Evolutionary conservation across 2,888 invertebrate genomes (phyloP).

Genomic region (Lithophane semibrunnea): DNA sequence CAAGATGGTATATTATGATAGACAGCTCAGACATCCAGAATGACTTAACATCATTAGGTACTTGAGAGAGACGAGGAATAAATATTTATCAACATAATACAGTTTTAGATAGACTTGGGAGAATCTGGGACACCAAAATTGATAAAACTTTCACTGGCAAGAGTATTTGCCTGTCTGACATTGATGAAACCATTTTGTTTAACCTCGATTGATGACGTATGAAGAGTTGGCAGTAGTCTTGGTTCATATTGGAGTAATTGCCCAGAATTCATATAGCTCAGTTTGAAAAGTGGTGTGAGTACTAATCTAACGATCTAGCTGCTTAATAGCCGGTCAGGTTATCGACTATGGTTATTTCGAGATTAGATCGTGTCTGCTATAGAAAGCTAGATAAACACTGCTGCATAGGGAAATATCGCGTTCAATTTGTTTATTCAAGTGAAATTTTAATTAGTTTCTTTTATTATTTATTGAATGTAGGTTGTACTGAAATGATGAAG

Average conservation of each 20-base stretch:
- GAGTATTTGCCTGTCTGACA: constrained; percentile 58
- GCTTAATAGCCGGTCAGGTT: constrained; percentile 66
- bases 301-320: constrained; percentile 69
- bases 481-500: constrained; percentile 27
- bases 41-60: constrained; percentile 51
- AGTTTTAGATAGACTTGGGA: constrained; percentile 41
- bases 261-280: constrained; percentile 52
- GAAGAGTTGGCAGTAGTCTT: constrained; percentile 34
- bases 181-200: constrained; percentile 51
- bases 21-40: constrained; percentile 78
- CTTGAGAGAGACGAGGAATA: constrained; percentile 25
- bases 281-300: constrained; percentile 59
- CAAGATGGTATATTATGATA: constrained; percentile 81
- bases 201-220: constrained; percentile 31
- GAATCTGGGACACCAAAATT: constrained; percentile 60
- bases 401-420: constrained; percentile 46
- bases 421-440: constrained; percentile 44
- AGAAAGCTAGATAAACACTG: constrained; percentile 64
- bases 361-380: constrained; percentile 71
- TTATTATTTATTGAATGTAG: constrained; percentile 32
- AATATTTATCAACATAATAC: constrained; percentile 36
- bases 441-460: constrained; percentile 45
- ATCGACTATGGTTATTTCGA: constrained; percentile 65
- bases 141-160: constrained; percentile 71
- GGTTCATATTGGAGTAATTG: constrained; percentile 32